Evolutionary conservation across 2,797 vertebrate species (phyloP).

Genomic region (Numenius phaeopus): DNA sequence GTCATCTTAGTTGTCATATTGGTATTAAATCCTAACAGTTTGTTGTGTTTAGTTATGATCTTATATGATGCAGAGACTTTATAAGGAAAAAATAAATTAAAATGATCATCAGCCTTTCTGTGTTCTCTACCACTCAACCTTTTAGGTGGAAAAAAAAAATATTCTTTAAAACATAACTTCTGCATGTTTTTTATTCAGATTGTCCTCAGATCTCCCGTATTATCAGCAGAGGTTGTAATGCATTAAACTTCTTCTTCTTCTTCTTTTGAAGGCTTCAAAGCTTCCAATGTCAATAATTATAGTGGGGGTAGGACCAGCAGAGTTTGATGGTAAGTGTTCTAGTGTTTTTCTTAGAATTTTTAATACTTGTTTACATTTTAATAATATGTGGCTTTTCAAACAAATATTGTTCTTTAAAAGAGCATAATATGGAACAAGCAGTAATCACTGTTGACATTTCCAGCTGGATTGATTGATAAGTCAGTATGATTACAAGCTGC

Average conservation of each 20-base stretch:
- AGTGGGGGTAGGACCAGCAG: constrained; percentile 97
- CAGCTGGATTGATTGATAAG: constrained; percentile 46
- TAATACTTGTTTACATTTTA: not conserved
- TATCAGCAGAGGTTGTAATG: not conserved
- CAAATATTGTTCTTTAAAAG: not conserved
- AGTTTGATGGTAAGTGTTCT: constrained; percentile 92
- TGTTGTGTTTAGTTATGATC: not conserved
- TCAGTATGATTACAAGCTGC: constrained; percentile 21
- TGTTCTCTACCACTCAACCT: not conserved
- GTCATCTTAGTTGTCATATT: not conserved
- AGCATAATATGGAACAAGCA: not conserved
- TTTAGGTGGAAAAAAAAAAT: not conserved
- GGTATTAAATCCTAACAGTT: not conserved
- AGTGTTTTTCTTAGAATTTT: not conserved
- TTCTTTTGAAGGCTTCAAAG: constrained; percentile 84
- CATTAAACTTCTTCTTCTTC: not conserved
- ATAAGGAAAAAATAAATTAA: not conserved
- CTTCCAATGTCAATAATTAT: constrained; percentile 99
- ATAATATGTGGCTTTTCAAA: constrained; percentile 4
- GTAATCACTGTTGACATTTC: constrained; percentile 18
- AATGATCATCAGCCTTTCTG: not conserved
- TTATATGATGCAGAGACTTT: not conserved
- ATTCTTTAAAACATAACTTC: not conserved
- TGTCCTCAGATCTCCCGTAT: not conserved
- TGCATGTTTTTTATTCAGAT: not conserved